phyloP scores from a whole-genome alignment of 2,113 vertebrate species.

The Xiphophorus hellerii region DNA sequence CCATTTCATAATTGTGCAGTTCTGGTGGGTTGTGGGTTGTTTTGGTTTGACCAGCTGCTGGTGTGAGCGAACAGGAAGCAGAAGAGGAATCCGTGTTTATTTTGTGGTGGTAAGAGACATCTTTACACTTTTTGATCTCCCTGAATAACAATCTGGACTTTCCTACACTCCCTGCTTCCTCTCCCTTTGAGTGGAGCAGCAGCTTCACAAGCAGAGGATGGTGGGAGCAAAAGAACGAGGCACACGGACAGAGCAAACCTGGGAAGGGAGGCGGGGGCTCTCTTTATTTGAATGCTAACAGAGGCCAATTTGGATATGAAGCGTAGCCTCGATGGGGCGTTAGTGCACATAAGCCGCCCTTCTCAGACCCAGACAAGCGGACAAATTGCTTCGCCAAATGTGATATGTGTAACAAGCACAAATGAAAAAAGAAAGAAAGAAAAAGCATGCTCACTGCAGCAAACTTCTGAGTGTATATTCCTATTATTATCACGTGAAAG shows the following conservation, averaged over 20 bases:
- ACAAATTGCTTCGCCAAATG: slow-evolving; percentile 76
- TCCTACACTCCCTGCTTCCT: slow-evolving; percentile 9
- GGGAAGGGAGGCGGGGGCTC: slow-evolving; percentile 34
- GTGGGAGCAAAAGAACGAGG: slow-evolving; percentile 9
- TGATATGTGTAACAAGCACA: slow-evolving; percentile 68
- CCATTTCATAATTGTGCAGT: no score
- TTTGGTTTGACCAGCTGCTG: background rate
- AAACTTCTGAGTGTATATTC: slow-evolving; percentile 53
- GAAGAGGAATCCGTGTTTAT: slow-evolving; percentile 34
- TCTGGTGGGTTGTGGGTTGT: no score
- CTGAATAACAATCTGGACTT: slow-evolving; percentile 58
- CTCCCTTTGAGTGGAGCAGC: slow-evolving; percentile 6
- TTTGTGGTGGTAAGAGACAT: slow-evolving; percentile 61
- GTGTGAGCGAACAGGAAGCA: slow-evolving; percentile 14
- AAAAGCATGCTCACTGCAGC: slow-evolving; percentile 10
- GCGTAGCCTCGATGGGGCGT: slow-evolving; percentile 48
- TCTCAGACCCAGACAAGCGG: slow-evolving; percentile 72
- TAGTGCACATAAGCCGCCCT: slow-evolving; percentile 70
- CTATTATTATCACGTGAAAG: slow-evolving; percentile 62
- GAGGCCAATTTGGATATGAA: slow-evolving; percentile 45
- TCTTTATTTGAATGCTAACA: slow-evolving; percentile 72
- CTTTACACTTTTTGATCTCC: slow-evolving; percentile 53
- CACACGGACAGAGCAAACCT: slow-evolving; percentile 29
- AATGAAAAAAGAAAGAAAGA: slow-evolving; percentile 6
- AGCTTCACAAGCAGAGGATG: slow-evolving; percentile 41